A percentile compares a stretch with the other conserved stretches of the same genome.
phyloP scores from a whole-genome alignment of 2,888 invertebrate genomes.

The Eupithecia subfuscata region DNA sequence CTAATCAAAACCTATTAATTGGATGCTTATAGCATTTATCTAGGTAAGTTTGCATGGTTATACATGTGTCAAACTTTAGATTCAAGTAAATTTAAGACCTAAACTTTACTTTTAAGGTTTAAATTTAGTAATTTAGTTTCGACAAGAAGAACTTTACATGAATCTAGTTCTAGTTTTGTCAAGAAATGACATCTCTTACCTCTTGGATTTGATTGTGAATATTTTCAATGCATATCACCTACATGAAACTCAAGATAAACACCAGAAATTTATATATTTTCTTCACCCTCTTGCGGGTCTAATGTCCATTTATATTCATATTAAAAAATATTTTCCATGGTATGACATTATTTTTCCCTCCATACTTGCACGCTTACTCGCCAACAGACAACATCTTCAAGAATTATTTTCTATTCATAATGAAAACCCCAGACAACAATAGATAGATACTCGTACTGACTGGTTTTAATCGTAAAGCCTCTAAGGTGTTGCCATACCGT shows the following conservation, averaged over 20 bases:
- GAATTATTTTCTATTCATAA: background rate
- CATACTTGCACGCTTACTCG: background rate
- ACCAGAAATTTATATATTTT: background rate
- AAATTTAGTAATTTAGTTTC: too few relatives aligned
- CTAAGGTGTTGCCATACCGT: conserved; percentile 39
- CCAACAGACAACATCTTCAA: background rate
- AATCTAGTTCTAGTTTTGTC: too few relatives aligned
- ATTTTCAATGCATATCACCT: background rate
- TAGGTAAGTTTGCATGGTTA: too few relatives aligned
- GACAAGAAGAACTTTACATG: background rate
- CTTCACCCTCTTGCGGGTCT: background rate
- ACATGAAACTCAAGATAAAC: background rate
- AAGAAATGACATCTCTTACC: too few relatives aligned
- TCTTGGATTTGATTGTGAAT: background rate
- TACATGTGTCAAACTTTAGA: too few relatives aligned
- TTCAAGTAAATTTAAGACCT: too few relatives aligned
- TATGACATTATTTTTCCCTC: background rate
- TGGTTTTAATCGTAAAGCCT: conserved; percentile 38
- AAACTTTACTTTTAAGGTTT: too few relatives aligned
- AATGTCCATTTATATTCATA: background rate
- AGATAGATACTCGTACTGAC: background rate
- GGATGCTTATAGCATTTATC: background rate
- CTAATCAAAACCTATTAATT: background rate
- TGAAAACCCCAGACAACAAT: conserved; percentile 21
- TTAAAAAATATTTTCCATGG: background rate